These are phyloP conservation scores for Aldrovandia affinis DNA, from an alignment of 2,797 vertebrate species.

Conservation along the genomic window DNA sequence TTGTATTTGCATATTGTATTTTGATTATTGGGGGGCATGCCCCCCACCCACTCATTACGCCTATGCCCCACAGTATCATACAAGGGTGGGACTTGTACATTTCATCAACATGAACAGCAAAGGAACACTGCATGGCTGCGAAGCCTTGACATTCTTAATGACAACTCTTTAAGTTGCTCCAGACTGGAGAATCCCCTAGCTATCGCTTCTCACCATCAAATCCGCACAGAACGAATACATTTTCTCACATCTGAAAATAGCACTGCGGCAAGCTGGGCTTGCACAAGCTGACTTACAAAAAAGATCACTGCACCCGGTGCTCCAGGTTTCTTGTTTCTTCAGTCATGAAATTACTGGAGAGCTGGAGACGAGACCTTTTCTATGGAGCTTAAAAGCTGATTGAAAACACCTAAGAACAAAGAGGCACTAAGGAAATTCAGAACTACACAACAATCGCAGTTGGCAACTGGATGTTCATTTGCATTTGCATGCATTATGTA, in stretches of 20 bases:
- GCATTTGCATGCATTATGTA: constrained; percentile 15
- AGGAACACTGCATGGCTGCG: neutral
- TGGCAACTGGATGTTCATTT: constrained; percentile 21
- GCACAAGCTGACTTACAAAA: neutral
- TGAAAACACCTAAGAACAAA: neutral
- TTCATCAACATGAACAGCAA: neutral
- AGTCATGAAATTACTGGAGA: constrained; percentile 7
- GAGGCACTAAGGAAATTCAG: neutral
- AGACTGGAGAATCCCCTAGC: neutral
- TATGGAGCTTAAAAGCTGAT: neutral
- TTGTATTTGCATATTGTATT: no score
- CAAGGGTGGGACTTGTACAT: neutral
- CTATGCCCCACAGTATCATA: no score
- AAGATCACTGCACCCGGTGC: neutral
- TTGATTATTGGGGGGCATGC: no score
- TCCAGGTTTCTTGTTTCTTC: neutral
- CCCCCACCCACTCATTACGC: no score
- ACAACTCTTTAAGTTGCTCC: neutral
- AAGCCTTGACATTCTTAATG: neutral
- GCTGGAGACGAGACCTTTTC: neutral
- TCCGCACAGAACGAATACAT: neutral
- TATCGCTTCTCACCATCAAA: neutral
- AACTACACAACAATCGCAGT: neutral
- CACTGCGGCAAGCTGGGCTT: neutral
- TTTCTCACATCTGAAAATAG: neutral